Conservation (phyloP, 2,797 vertebrate genomes). For the Schizothorax lantsangensis region DNA sequence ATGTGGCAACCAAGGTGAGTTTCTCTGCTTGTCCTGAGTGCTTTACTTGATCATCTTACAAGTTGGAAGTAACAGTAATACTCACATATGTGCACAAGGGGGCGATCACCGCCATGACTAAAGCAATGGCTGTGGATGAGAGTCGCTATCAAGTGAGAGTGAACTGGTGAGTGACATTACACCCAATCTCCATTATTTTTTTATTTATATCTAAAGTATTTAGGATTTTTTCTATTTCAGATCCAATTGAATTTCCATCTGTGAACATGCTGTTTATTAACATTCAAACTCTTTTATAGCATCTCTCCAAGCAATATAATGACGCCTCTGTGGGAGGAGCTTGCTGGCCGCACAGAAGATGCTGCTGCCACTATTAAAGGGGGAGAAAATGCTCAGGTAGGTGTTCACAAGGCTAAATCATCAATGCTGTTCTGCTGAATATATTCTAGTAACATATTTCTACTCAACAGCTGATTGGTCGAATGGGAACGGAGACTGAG, state of each 20-base stretch:
- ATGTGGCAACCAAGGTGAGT: slow-evolving; percentile 87
- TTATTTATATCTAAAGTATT: not conserved
- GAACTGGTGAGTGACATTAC: slow-evolving; percentile 79
- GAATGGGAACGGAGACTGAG: slow-evolving; percentile 83
- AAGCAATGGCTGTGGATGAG: slow-evolving; percentile 88
- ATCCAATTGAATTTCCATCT: not conserved
- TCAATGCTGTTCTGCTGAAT: not conserved
- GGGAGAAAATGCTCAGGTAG: slow-evolving; percentile 78
- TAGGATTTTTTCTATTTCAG: not conserved
- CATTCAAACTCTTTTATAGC: slow-evolving; percentile 68
- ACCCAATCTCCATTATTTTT: not conserved
- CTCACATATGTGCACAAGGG: slow-evolving; percentile 75
- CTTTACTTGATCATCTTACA: not conserved
- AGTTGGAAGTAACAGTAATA: not conserved
- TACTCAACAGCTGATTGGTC: slow-evolving; percentile 80
- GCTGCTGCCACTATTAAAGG: slow-evolving; percentile 69
- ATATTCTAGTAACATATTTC: slow-evolving; percentile 1
- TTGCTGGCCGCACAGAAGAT: slow-evolving; percentile 71
- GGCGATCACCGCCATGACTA: slow-evolving; percentile 85
- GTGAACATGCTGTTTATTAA: not conserved
- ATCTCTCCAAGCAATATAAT: slow-evolving; percentile 86
- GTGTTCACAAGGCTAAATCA: slow-evolving; percentile 4
- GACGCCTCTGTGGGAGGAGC: slow-evolving; percentile 83
- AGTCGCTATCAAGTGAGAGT: slow-evolving; percentile 80
- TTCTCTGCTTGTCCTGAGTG: not conserved